These are phyloP conservation scores for Sinhomidia bicolor DNA, from an alignment of 2,888 invertebrate genomes.

Conservation along the genomic window DNA sequence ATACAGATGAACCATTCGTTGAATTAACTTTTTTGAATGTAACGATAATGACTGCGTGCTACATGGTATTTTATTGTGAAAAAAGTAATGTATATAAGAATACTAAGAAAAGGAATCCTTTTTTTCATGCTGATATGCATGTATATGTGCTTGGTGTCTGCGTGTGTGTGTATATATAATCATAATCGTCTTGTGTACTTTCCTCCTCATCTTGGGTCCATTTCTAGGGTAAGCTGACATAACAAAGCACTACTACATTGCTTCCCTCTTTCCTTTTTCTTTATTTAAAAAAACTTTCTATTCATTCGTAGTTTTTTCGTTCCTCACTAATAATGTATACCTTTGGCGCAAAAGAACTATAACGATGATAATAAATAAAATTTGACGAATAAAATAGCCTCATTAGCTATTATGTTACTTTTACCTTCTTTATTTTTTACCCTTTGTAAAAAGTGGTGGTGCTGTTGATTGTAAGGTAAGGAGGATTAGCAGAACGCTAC, in stretches of 20 bases:
- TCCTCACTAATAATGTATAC: slow-evolving; percentile 25
- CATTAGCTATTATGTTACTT: slow-evolving; percentile 71
- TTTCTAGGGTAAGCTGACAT: not conserved
- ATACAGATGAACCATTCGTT: not conserved
- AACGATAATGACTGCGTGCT: slow-evolving; percentile 36
- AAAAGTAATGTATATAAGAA: not conserved
- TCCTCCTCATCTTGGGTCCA: not conserved
- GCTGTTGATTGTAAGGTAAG: not conserved
- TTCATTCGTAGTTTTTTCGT: slow-evolving; percentile 30
- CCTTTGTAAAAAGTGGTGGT: slow-evolving; percentile 11
- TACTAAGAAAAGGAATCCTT: slow-evolving; percentile 2
- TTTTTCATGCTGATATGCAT: not conserved
- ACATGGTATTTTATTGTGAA: slow-evolving; percentile 36
- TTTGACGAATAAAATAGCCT: slow-evolving; percentile 75
- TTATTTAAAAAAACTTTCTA: not conserved
- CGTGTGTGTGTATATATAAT: not conserved
- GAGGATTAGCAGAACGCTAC: not conserved
- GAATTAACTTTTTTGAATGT: slow-evolving; percentile 25
- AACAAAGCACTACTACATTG: slow-evolving; percentile 11
- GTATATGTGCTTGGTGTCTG: not conserved
- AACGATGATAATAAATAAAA: slow-evolving; percentile 71
- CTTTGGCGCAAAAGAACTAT: slow-evolving; percentile 7
- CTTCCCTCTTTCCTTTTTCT: not conserved
- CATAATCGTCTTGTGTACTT: not conserved
- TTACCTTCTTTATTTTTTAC: slow-evolving; percentile 17